These are phyloP conservation scores for Corydoras sp. DNA, from an alignment of 2,113 vertebrate species.

Conservation along the genomic window DNA sequence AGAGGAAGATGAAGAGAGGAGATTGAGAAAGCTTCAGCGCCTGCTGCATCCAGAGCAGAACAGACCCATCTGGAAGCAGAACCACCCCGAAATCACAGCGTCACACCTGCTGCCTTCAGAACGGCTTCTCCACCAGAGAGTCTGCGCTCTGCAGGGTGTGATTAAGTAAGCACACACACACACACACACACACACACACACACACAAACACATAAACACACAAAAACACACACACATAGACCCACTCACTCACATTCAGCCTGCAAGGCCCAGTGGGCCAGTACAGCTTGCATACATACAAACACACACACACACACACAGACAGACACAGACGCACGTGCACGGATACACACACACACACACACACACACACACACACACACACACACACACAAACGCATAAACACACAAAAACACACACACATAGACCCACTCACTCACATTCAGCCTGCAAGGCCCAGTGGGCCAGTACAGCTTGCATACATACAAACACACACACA, in stretches of 20 bases:
- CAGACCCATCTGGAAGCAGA: not conserved
- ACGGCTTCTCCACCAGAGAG: not conserved
- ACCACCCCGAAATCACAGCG: constrained; percentile 13
- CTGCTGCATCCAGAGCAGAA: not conserved
- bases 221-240: too few relatives aligned
- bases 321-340: constrained; percentile 54
- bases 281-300: constrained; percentile 41
- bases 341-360: too few relatives aligned
- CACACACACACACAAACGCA: too few relatives aligned
- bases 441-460: too few relatives aligned
- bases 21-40: constrained; percentile 7
- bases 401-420: too few relatives aligned
- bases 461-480: too few relatives aligned
- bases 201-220: constrained; percentile 11
- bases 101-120: constrained; percentile 16
- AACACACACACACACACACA: too few relatives aligned
- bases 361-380: too few relatives aligned
- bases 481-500: too few relatives aligned
- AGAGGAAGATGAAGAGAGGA: constrained; percentile 39
- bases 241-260: constrained; percentile 22
- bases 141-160: constrained; percentile 49
- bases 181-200: constrained; percentile 38
- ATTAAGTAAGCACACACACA: constrained; percentile 41
- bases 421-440: constrained; percentile 6
- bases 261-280: constrained; percentile 40